Evolutionary conservation across 2,888 invertebrate species (phyloP), one percentile per base, ranked within the genome.

Genomic region (Lamellibrachia satsuma): DNA sequence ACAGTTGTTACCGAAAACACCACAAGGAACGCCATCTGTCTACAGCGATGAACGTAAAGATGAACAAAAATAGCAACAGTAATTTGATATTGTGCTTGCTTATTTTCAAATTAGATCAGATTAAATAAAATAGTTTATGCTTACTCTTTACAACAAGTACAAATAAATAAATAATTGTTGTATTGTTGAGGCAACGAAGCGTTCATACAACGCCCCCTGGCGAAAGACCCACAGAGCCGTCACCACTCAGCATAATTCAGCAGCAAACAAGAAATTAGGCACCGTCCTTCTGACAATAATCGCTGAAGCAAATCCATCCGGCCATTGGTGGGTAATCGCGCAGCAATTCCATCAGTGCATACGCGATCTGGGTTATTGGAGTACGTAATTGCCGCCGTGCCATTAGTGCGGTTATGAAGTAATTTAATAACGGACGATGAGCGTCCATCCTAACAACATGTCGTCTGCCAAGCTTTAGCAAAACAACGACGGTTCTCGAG

Each of bases 361-460:
- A 75, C 75, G 75, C n/a, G 75, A 75, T 75, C 75, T 75, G n/a
- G 75, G 15, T 75, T 75, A 75, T 75, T 75, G 75, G 75, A 75
- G 75, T 75, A 75, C 75, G 75, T 75, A 75, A 75, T 75, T 75
- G 75, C n/a, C n/a, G 75, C n/a, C 75, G 55, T 75, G 75, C 75
- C 75, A 75, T 75, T 75, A 75, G 75, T 15, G 6, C 75, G 0
- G 75, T 57, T 75, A 75, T n/a, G 15, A 15, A 15, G 15, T 75
- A 75, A 75, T 75, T 75, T 75, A 75, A 75, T 75, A 75, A 75
- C 75, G 75, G 22, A 22, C 75, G 55, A 75, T 75, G 75, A 15
- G 75, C 75, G n/a, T n/a, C 22, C 75, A 15, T 22, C 22, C n/a
- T n/a, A 3, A n/a, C 75, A 1, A 6, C 75, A 3, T 39, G 3